Conservation (phyloP, 2,797 vertebrate genomes). For the Rhinoraja longicauda region DNA sequence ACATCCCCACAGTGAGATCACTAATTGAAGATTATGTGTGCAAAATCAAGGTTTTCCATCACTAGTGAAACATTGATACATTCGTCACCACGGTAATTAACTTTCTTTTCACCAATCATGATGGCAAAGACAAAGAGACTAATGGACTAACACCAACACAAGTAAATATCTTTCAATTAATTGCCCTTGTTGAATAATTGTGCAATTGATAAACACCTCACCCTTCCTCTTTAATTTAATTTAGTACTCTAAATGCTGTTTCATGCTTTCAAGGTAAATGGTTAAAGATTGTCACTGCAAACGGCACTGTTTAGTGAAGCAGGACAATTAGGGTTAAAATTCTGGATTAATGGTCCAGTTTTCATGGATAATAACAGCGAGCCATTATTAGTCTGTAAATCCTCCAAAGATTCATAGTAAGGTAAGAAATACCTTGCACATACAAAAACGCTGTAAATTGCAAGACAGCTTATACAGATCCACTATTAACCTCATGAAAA, state of each 20-base stretch:
- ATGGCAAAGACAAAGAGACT: slow-evolving; percentile 65
- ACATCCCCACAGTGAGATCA: slow-evolving; percentile 78
- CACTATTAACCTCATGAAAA: too few species aligned
- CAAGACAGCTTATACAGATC: neutral
- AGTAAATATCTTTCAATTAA: slow-evolving; percentile 72
- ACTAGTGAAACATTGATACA: slow-evolving; percentile 65
- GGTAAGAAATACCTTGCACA: neutral
- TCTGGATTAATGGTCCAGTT: too few species aligned
- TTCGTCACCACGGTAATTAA: slow-evolving; percentile 75
- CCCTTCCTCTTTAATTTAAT: slow-evolving; percentile 55
- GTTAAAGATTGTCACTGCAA: neutral
- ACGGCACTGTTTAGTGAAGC: neutral
- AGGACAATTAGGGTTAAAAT: slow-evolving; percentile 9
- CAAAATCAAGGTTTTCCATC: slow-evolving; percentile 70
- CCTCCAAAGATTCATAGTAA: neutral
- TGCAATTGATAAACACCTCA: slow-evolving; percentile 66
- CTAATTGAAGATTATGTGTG: slow-evolving; percentile 83
- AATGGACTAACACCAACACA: slow-evolving; percentile 70
- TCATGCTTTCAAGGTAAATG: too few species aligned
- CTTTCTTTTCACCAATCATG: slow-evolving; percentile 59
- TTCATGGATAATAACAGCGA: neutral
- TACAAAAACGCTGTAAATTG: neutral
- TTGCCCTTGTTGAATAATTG: slow-evolving; percentile 71
- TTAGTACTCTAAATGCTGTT: neutral
- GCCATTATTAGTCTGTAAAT: neutral